Evolutionary conservation across 2,797 vertebrate species (phyloP).

Genomic region (Falco naumanni): DNA sequence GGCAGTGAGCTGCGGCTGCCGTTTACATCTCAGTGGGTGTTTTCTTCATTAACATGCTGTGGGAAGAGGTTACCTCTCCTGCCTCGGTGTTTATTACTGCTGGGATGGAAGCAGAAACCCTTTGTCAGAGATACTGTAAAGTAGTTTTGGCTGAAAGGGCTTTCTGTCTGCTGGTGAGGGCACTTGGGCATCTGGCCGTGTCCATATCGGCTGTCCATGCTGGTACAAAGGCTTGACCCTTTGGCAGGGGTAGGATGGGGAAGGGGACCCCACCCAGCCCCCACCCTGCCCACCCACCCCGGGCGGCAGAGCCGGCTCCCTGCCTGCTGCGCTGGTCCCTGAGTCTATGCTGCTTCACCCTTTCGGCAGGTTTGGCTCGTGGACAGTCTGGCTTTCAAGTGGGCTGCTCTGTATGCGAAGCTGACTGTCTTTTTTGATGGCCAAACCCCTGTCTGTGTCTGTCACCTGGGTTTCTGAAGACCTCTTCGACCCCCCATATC

Average conservation of each 20-base stretch:
- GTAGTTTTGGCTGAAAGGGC: background rate
- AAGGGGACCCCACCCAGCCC: background rate
- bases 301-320: background rate
- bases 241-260: fast-evolving
- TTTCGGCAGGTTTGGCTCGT: background rate
- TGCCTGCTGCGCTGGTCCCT: background rate
- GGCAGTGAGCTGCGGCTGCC: background rate
- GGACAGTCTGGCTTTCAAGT: fast-evolving
- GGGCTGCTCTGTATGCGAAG: fast-evolving
- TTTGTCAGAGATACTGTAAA: background rate
- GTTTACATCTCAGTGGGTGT: constrained; percentile 1
- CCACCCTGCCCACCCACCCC: background rate
- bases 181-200: fast-evolving
- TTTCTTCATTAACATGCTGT: constrained; percentile 52
- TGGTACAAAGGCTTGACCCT: background rate
- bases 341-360: fast-evolving
- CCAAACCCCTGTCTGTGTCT: background rate
- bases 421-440: fast-evolving
- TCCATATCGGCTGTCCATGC: fast-evolving
- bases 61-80: constrained; percentile 21
- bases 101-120: background rate
- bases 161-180: background rate
- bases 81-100: background rate
- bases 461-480: background rate
- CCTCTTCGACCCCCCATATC: background rate